Conservation (phyloP, 2,888 invertebrate genomes). For the Cinara cedri region DNA sequence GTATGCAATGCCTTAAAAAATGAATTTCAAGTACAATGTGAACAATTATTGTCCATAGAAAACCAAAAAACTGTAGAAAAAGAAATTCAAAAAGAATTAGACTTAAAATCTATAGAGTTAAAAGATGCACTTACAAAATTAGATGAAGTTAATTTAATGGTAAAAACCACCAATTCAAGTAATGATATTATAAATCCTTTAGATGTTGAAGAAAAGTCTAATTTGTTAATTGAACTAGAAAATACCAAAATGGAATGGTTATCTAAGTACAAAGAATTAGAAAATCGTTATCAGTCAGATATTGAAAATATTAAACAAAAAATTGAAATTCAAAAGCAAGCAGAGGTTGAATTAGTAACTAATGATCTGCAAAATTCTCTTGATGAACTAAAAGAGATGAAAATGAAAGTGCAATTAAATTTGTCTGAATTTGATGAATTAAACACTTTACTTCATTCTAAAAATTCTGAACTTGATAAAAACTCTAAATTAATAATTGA, state of each 20-base stretch:
- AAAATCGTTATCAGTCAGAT: slow-evolving; percentile 13
- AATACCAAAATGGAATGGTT: slow-evolving; percentile 3
- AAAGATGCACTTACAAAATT: neutral
- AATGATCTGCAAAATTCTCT: neutral
- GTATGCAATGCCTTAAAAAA: slow-evolving; percentile 14
- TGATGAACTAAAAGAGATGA: slow-evolving; percentile 18
- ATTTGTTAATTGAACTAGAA: neutral
- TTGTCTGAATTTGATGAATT: slow-evolving; percentile 24
- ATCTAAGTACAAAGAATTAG: slow-evolving; percentile 21
- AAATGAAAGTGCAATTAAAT: neutral
- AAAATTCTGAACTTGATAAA: slow-evolving; percentile 12
- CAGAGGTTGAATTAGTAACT: slow-evolving; percentile 6
- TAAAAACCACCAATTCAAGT: neutral
- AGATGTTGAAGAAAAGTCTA: slow-evolving; percentile 23
- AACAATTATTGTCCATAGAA: slow-evolving; percentile 8
- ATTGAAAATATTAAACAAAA: neutral
- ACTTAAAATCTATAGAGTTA: slow-evolving; percentile 5
- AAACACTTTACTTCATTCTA: neutral
- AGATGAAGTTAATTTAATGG: neutral
- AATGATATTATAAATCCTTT: neutral
- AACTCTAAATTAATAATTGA: slow-evolving; percentile 1
- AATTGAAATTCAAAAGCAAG: slow-evolving; percentile 15
- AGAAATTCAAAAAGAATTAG: neutral
- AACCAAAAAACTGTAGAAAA: slow-evolving; percentile 15
- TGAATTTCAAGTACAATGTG: slow-evolving; percentile 29